phyloP scores from a whole-genome alignment of 1,140 invertebrate genomes.

The Meloidogyne exigua region DNA sequence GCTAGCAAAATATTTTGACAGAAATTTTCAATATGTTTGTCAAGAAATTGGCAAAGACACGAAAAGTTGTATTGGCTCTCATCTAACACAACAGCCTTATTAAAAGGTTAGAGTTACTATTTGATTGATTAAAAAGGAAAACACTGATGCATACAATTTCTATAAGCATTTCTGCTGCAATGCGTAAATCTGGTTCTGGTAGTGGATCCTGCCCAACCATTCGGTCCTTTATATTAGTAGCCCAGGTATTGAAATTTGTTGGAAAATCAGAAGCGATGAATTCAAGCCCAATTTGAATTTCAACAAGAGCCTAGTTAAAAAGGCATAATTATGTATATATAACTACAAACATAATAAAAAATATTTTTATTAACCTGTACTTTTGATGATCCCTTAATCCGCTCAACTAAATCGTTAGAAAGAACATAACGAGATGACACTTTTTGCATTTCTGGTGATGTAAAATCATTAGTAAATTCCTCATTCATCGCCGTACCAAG shows the following conservation, averaged over 20 bases:
- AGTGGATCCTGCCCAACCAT: slow-evolving; percentile 16
- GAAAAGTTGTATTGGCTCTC: slow-evolving; percentile 33
- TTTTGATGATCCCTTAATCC: slow-evolving; percentile 19
- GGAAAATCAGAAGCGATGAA: slow-evolving; percentile 6
- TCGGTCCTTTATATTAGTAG: slow-evolving; percentile 21
- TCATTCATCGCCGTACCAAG: not conserved
- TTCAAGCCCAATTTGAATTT: slow-evolving; percentile 32
- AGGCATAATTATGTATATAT: not conserved
- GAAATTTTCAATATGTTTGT: slow-evolving; percentile 17
- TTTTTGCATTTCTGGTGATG: not conserved
- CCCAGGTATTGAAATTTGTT: slow-evolving; percentile 32
- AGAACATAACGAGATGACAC: slow-evolving; percentile 15
- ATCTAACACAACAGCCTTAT: slow-evolving; percentile 23
- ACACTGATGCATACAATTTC: slow-evolving; percentile 33
- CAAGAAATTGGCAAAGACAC: slow-evolving; percentile 25
- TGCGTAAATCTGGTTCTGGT: not conserved
- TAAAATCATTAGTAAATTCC: not conserved
- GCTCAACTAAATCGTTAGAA: slow-evolving; percentile 22
- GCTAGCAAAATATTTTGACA: slow-evolving; percentile 10
- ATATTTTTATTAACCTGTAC: not conserved
- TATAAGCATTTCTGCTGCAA: slow-evolving; percentile 24
- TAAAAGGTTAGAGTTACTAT: not conserved
- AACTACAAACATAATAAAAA: not conserved
- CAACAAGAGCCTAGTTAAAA: slow-evolving; percentile 7
- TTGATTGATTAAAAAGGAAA: no score